Percentiles rank a stretch among this genome's conserved stretches.
These are phyloP conservation scores for Protophormia terraenovae DNA, from an alignment of 2,888 invertebrate species.

Conservation along the genomic window DNA sequence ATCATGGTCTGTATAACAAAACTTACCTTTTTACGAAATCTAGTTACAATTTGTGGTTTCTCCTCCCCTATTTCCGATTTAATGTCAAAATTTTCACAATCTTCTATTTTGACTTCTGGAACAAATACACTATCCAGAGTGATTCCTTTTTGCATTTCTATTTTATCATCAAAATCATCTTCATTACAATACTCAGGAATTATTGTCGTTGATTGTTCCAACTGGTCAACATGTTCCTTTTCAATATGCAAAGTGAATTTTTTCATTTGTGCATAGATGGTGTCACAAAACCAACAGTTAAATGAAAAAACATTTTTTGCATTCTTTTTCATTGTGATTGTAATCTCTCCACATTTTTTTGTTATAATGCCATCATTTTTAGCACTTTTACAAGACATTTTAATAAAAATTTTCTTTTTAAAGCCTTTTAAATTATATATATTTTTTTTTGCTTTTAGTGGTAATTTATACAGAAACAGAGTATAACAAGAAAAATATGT, in stretches of 20 bases:
- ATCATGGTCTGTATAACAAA: background rate
- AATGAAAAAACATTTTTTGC: slow-evolving; percentile 63
- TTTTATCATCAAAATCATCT: slow-evolving; percentile 1
- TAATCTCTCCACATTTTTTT: slow-evolving; percentile 67
- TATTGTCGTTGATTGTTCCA: background rate
- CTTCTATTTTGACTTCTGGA: slow-evolving; percentile 54
- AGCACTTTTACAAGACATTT: slow-evolving; percentile 17
- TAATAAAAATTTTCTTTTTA: background rate
- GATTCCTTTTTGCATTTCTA: background rate
- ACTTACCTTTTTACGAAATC: slow-evolving; percentile 26
- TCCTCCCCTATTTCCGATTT: slow-evolving; percentile 36
- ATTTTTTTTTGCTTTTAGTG: too few relatives aligned
- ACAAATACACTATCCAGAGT: background rate
- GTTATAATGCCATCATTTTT: background rate
- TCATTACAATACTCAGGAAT: background rate
- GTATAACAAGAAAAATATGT: background rate
- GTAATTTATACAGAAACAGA: too few relatives aligned
- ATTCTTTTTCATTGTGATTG: slow-evolving; percentile 57
- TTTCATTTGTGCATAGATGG: slow-evolving; percentile 67
- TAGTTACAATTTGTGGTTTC: background rate
- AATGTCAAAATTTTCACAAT: slow-evolving; percentile 18
- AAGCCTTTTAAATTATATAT: too few relatives aligned
- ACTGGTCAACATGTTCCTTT: slow-evolving; percentile 60
- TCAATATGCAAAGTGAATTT: slow-evolving; percentile 67
- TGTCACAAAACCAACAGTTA: slow-evolving; percentile 67